Base-by-base conservation (phyloP, 1,140 invertebrate species). In the Zaprionus nigranus region DNA sequence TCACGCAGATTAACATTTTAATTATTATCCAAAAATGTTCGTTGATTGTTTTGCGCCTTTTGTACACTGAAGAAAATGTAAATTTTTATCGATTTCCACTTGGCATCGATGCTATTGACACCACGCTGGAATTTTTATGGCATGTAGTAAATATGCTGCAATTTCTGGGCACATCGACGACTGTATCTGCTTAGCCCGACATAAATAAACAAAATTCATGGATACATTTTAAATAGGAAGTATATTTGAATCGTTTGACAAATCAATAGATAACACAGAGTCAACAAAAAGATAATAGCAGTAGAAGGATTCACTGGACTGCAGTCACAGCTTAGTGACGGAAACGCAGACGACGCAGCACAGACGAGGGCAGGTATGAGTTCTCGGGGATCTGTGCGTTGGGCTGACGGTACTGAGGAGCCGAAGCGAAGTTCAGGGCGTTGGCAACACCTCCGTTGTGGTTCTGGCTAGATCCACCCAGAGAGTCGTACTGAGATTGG, bases 1-100 rank as follows among this genome's bases (percentile, higher is more conserved):
- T 90, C 85, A 90, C 85, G 81, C 81, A 90, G 76, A 90, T 90
- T 90, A 90, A 90, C 85, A 90, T 90, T 90, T 90, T 90, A 90
- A 90, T 90, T 90, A 90, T 85, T 77, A 90, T 82, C 83, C 69
- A 85, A 83, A 74, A 90, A 84, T 68, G 49, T 84, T 84, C 74
- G 59, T 67, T 68, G 80, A 82, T 81, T 75, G 76, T 85, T 79
- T 86, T 74, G 60, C 43, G 54, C 59, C 65, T 78, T 59, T 78
- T 49, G 58, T 74, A 66, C 73, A 65, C 65, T 38, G 26, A 49
- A 17, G 63, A 83, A 46, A 57, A 88, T 88, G 70, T 84, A 74
- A 90, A 83, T 90, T 88, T 78, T 68, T 82, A 90, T 81, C 84
- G 70, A 70, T 80, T 81, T 84, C 81, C 85, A 83, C 78, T 84